These are phyloP conservation scores for Myiotriccus ornatus DNA, from an alignment of 2,797 vertebrate species.

Conservation along the genomic window DNA sequence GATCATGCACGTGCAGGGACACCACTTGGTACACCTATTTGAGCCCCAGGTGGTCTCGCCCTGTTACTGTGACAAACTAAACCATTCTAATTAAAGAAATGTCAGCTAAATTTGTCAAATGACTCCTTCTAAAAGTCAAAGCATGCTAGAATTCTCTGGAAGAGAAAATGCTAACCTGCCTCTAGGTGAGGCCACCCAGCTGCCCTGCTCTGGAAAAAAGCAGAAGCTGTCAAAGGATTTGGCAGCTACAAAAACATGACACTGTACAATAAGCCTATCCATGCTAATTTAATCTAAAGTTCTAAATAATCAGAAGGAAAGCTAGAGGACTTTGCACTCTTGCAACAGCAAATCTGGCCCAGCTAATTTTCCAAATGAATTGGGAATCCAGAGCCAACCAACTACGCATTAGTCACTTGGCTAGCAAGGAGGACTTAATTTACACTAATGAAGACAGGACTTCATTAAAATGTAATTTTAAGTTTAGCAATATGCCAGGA, in stretches of 20 bases:
- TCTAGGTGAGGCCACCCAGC: not conserved
- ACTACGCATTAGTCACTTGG: not conserved
- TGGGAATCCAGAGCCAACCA: not conserved
- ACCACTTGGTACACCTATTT: not conserved
- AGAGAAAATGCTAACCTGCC: not conserved
- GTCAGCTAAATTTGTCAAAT: not conserved
- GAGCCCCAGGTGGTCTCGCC: not conserved
- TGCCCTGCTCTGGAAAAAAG: not conserved
- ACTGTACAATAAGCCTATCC: not conserved
- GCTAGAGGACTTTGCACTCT: not conserved
- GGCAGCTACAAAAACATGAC: not conserved
- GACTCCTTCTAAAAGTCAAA: not conserved
- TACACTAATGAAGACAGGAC: not conserved
- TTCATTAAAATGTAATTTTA: not conserved
- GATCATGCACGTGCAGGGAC: accelerated
- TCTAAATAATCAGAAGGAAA: not conserved
- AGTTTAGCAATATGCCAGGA: not conserved
- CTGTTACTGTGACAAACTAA: not conserved
- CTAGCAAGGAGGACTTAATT: not conserved
- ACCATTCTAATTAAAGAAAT: not conserved
- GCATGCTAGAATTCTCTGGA: not conserved
- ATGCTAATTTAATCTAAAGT: not conserved
- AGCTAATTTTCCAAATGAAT: not conserved
- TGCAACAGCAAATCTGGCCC: not conserved
- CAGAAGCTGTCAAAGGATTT: not conserved